A percentile compares a stretch with the other conserved stretches of the same genome.
Conservation (phyloP, 2,113 vertebrate genomes). For the Oriolus oriolus region DNA sequence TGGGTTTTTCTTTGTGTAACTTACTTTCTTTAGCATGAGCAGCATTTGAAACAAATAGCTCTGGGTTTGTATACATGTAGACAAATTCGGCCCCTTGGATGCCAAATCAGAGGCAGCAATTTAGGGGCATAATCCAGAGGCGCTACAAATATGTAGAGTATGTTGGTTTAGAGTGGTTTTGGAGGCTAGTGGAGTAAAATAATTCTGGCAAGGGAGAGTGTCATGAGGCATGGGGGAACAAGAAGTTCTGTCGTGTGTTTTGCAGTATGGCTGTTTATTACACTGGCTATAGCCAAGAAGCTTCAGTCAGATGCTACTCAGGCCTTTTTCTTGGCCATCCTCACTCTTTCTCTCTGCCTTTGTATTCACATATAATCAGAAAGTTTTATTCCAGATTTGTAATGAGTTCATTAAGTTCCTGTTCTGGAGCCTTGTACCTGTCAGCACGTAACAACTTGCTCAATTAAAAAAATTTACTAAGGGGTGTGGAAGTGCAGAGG, state of each 20-base stretch:
- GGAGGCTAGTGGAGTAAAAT: not conserved
- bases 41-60: conserved; percentile 30
- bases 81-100: conserved; percentile 36
- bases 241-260: not conserved
- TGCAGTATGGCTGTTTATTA: not conserved
- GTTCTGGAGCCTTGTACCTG: not conserved
- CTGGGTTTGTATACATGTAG: not conserved
- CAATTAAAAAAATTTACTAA: not conserved
- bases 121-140: conserved; percentile 28
- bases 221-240: not conserved
- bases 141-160: conserved; percentile 19
- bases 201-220: conserved; percentile 17
- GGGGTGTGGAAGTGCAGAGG: not conserved
- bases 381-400: conserved; percentile 6
- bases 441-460: not conserved
- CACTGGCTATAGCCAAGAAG: not conserved
- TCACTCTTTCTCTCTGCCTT: not conserved
- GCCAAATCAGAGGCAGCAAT: conserved; percentile 43
- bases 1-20: conserved; percentile 15
- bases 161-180: conserved; percentile 24
- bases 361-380: not conserved
- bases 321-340: not conserved
- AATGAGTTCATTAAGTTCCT: conserved; percentile 10
- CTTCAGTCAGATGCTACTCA: not conserved
- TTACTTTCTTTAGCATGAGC: conserved; percentile 28